Conservation (phyloP, 2,888 invertebrate species). For the Andrena haemorrhoa region DNA sequence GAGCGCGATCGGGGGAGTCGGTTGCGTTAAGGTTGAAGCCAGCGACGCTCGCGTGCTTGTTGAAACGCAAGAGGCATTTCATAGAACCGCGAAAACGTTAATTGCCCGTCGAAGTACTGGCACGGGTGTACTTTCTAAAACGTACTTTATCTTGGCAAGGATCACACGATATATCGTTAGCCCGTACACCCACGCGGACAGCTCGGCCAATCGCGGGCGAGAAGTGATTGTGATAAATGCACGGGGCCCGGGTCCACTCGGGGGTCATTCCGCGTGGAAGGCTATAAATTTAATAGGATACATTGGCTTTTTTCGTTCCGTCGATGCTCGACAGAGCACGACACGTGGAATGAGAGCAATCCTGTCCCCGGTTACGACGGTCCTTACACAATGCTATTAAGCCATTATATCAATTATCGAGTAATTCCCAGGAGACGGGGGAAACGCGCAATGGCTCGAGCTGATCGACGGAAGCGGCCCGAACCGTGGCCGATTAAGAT, state of each 20-base stretch:
- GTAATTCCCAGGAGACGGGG: constrained; percentile 15
- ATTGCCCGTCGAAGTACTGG: constrained; percentile 33
- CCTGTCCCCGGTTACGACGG: constrained; percentile 33
- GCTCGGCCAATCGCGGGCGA: constrained; percentile 55
- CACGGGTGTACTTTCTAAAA: constrained; percentile 58
- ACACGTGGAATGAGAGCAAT: constrained; percentile 46
- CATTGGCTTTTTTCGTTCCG: constrained; percentile 38
- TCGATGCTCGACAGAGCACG: constrained; percentile 17
- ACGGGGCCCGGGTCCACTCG: constrained; percentile 40
- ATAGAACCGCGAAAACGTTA: constrained; percentile 53
- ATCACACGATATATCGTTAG: constrained; percentile 61
- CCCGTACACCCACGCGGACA: constrained; percentile 57
- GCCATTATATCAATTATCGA: constrained; percentile 34
- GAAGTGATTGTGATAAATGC: constrained; percentile 67
- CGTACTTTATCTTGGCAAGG: constrained; percentile 51
- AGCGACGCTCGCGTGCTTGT: not conserved
- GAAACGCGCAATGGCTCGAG: constrained; percentile 5
- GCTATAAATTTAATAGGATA: constrained; percentile 63
- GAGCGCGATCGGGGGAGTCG: constrained; percentile 3
- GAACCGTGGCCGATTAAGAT: not conserved
- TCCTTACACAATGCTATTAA: constrained; percentile 28
- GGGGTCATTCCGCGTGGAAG: constrained; percentile 50
- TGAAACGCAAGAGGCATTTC: constrained; percentile 14
- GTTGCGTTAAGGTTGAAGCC: not conserved
- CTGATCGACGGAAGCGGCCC: not conserved